Evolutionary conservation across 2,888 invertebrate species (phyloP).

Genomic region (Eutolmus rufibarbis): DNA sequence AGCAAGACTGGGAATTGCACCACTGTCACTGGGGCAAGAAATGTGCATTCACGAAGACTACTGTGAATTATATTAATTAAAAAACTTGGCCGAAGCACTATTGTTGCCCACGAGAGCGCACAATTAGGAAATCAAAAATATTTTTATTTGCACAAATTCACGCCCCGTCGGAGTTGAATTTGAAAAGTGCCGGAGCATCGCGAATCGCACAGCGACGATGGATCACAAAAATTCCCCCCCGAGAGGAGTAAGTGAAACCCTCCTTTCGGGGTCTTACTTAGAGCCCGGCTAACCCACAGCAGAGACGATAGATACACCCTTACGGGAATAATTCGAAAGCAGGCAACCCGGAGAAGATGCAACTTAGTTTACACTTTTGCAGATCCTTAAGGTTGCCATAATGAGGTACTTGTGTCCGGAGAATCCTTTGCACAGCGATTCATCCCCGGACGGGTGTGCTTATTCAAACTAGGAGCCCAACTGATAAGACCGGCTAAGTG

Average conservation of each 20-base stretch:
- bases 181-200: neutral
- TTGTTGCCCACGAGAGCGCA: constrained; percentile 3
- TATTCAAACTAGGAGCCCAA: constrained; percentile 8
- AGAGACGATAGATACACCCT: neutral
- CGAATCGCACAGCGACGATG: neutral
- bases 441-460: neutral
- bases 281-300: neutral
- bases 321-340: neutral
- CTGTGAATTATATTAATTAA: constrained; percentile 20
- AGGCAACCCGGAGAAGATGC: constrained; percentile 7
- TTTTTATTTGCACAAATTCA: neutral
- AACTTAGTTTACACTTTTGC: constrained; percentile 41
- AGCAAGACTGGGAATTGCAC: neutral
- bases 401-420: constrained; percentile 39
- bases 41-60: neutral
- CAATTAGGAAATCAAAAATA: constrained; percentile 29
- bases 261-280: neutral
- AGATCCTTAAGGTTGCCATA: constrained; percentile 29
- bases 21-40: neutral
- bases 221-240: neutral
- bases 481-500: constrained; percentile 9
- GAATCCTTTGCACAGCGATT: constrained; percentile 19
- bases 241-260: neutral
- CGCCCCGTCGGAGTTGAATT: constrained; percentile 15
- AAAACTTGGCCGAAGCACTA: neutral